A percentile compares a stretch with the other conserved stretches of the same genome.
phyloP scores from a whole-genome alignment of 2,113 vertebrate genomes.

The Ptyas mucosa region DNA sequence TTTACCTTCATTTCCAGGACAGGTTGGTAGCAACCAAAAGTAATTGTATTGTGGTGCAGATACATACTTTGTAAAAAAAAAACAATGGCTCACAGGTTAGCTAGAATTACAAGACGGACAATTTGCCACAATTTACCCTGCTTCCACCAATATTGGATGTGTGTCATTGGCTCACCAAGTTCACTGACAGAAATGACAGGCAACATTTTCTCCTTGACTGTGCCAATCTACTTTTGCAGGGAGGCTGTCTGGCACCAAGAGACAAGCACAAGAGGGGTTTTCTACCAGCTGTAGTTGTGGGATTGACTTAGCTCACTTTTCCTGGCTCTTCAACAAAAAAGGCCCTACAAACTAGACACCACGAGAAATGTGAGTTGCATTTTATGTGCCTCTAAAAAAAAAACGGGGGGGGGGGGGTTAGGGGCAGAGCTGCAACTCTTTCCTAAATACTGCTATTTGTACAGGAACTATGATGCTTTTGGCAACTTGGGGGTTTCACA shows the following conservation, averaged over 20 bases:
- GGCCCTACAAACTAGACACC: background rate
- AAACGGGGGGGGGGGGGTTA: too few relatives aligned
- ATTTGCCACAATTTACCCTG: background rate
- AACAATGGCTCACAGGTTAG: background rate
- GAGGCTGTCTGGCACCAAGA: background rate
- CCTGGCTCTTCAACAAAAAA: background rate
- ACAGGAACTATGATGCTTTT: background rate
- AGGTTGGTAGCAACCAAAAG: background rate
- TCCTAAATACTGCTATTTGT: background rate
- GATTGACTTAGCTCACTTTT: background rate
- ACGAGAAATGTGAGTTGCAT: background rate
- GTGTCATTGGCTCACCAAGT: background rate
- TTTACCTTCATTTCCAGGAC: background rate
- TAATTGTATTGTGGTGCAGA: background rate
- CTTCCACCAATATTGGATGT: background rate
- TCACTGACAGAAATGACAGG: too few relatives aligned
- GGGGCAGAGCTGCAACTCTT: background rate
- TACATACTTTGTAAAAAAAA: background rate
- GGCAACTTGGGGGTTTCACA: background rate
- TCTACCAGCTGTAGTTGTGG: background rate
- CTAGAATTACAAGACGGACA: background rate
- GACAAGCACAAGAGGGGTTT: background rate
- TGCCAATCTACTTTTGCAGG: too few relatives aligned
- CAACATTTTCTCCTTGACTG: background rate
- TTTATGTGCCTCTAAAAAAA: background rate